Conservation (phyloP, 1,140 invertebrate species). For the Lethocerus indicus region DNA sequence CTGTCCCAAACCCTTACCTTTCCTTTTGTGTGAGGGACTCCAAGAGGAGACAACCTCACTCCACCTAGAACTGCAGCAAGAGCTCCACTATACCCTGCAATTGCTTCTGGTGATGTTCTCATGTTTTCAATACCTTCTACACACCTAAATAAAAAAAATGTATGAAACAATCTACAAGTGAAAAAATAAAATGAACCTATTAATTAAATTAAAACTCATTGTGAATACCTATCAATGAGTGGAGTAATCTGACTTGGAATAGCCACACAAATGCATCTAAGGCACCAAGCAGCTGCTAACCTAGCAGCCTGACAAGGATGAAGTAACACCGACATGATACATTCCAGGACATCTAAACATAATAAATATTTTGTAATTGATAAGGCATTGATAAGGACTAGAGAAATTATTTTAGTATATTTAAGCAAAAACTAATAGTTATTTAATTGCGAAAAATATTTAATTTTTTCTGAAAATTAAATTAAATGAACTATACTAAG, state of each 20-base stretch:
- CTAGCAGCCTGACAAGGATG: conserved; percentile 86
- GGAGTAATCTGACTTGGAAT: conserved; percentile 87
- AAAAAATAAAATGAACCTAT: neutral
- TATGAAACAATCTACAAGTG: neutral
- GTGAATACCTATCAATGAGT: conserved; percentile 53
- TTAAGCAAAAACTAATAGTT: conserved; percentile 4
- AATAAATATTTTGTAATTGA: conserved; percentile 1
- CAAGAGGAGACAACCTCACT: conserved; percentile 76
- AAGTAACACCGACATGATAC: conserved; percentile 61
- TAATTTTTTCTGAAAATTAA: neutral
- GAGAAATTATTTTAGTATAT: neutral
- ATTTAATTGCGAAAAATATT: neutral
- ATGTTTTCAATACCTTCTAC: conserved; percentile 74
- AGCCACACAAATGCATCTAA: conserved; percentile 79
- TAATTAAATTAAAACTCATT: neutral
- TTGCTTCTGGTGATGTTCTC: conserved; percentile 81
- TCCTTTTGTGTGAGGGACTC: conserved; percentile 90
- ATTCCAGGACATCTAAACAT: conserved; percentile 29
- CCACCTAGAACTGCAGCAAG: conserved; percentile 84
- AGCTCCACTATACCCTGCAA: conserved; percentile 85
- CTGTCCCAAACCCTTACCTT: conserved; percentile 40
- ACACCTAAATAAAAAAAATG: conserved; percentile 29
- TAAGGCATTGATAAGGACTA: neutral
- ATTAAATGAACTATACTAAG: neutral
- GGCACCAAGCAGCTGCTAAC: conserved; percentile 85